phyloP scores from a whole-genome alignment of 2,888 invertebrate genomes.

The Pasiphila rectangulata region DNA sequence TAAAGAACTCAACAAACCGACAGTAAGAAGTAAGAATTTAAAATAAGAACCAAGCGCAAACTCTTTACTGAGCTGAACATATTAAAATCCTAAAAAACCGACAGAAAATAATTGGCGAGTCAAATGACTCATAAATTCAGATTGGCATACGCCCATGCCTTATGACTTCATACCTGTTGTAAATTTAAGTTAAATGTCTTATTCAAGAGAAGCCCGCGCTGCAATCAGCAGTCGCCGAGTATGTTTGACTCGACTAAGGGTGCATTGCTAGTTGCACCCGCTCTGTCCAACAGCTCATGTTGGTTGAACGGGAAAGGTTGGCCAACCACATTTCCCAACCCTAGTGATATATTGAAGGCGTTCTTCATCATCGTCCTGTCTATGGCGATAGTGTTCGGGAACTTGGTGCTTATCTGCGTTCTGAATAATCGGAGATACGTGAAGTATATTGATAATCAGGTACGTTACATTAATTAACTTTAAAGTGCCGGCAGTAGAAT shows the following conservation, averaged over 20 bases:
- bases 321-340: slow-evolving; percentile 83
- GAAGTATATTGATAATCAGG: slow-evolving; percentile 94
- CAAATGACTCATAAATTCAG: slow-evolving; percentile 38
- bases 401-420: slow-evolving; percentile 89
- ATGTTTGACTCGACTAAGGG: slow-evolving; percentile 84
- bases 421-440: slow-evolving; percentile 91
- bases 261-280: slow-evolving; percentile 88
- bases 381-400: slow-evolving; percentile 89
- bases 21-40: too few species aligned
- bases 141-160: slow-evolving; percentile 49
- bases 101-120: too few species aligned
- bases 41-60: too few species aligned
- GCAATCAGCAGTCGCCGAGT: slow-evolving; percentile 71
- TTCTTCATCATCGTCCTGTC: slow-evolving; percentile 88
- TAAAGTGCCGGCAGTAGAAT: too few species aligned
- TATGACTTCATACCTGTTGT: slow-evolving; percentile 7
- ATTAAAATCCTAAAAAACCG: too few species aligned
- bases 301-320: slow-evolving; percentile 85
- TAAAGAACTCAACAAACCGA: too few species aligned
- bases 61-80: too few species aligned
- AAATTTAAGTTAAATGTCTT: slow-evolving; percentile 63
- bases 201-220: slow-evolving; percentile 69
- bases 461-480: too few species aligned
- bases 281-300: slow-evolving; percentile 91
- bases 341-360: slow-evolving; percentile 88